phyloP scores from a whole-genome alignment of 2,888 invertebrate species.

The Xylophagus ater region DNA sequence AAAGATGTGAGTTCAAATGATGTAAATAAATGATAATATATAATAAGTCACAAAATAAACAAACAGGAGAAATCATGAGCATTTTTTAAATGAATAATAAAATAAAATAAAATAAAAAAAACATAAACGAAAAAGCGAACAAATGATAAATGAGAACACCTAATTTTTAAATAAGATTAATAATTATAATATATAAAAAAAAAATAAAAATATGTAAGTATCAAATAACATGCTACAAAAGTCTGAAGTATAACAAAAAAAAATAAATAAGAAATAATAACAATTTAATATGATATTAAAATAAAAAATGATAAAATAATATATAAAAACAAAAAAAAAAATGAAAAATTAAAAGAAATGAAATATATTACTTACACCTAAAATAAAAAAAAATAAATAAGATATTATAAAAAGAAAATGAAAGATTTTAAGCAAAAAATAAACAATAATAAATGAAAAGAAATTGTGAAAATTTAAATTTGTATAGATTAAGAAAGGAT shows the following conservation, averaged over 20 bases:
- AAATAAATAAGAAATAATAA: background rate
- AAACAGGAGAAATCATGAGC: background rate
- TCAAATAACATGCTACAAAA: conserved; percentile 5
- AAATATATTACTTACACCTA: too few species aligned
- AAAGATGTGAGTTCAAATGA: too few species aligned
- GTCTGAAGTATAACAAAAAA: conserved; percentile 1
- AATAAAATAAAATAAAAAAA: background rate
- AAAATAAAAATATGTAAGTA: background rate
- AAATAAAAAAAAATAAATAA: too few species aligned
- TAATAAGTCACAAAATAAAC: too few species aligned
- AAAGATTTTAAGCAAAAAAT: too few species aligned
- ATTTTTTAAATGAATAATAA: background rate
- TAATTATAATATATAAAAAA: background rate
- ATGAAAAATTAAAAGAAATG: too few species aligned
- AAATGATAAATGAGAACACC: conserved; percentile 7
- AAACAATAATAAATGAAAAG: too few species aligned
- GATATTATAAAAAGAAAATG: too few species aligned
- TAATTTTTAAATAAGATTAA: conserved; percentile 4
- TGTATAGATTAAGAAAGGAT: too few species aligned
- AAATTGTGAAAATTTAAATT: too few species aligned
- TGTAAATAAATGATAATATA: too few species aligned
- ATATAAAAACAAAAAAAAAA: conserved; percentile 1
- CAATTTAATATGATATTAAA: background rate
- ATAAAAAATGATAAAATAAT: background rate
- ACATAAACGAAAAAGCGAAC: conserved; percentile 1